Conservation (phyloP, 2,888 invertebrate species). For the Crocallis elinguaria region DNA sequence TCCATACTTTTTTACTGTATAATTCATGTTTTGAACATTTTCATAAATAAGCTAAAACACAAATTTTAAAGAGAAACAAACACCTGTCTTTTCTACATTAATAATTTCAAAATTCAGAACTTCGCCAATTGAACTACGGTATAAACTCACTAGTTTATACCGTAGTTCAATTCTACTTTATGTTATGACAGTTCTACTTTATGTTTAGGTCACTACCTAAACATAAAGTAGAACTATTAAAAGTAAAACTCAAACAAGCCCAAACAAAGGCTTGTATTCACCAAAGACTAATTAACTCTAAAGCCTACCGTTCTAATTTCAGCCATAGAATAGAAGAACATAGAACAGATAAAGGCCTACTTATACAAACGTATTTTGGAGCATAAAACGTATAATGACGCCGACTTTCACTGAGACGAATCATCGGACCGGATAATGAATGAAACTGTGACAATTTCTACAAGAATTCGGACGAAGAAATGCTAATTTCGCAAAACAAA, state of each 20-base stretch:
- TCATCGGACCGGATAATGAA: constrained; percentile 57
- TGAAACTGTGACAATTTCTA: constrained; percentile 58
- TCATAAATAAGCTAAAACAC: too few species aligned
- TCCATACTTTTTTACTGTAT: too few species aligned
- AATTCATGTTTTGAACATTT: too few species aligned
- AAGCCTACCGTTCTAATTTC: constrained; percentile 28
- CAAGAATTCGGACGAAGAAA: constrained; percentile 54
- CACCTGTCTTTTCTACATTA: too few species aligned
- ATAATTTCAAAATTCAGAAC: too few species aligned
- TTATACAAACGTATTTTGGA: constrained; percentile 34
- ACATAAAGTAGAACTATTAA: constrained; percentile 17
- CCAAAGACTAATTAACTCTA: constrained; percentile 13
- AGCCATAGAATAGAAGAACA: neutral
- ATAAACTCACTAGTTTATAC: too few species aligned
- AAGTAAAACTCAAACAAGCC: constrained; percentile 25
- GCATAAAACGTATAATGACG: constrained; percentile 43
- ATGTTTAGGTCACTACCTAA: constrained; percentile 4
- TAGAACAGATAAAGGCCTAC: constrained; percentile 18
- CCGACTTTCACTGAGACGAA: constrained; percentile 54
- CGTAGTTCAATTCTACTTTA: too few species aligned
- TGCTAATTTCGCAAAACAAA: constrained; percentile 43
- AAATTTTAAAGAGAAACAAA: too few species aligned
- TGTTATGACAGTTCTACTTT: neutral
- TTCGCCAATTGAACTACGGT: too few species aligned
- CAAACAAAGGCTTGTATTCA: constrained; percentile 17